Percentiles rank a stretch among this genome's conserved stretches.
phyloP scores from a whole-genome alignment of 2,797 vertebrate genomes.

The Natrix natrix region DNA sequence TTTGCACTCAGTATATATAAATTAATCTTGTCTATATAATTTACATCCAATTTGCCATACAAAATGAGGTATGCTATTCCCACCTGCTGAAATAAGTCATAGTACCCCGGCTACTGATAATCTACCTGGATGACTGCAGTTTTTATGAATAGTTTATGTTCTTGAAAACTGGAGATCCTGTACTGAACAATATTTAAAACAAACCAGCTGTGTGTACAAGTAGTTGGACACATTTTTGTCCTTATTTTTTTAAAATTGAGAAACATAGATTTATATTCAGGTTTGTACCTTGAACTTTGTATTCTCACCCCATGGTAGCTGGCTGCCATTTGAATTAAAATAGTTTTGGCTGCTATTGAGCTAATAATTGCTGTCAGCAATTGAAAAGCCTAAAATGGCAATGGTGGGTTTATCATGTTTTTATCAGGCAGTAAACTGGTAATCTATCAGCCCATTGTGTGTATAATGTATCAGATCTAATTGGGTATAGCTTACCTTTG shows the following conservation, averaged over 20 bases:
- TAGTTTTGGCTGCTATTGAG: slow-evolving; percentile 2
- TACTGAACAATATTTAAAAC: background rate
- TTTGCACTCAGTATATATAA: background rate
- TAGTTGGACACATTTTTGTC: slow-evolving; percentile 18
- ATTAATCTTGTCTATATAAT: background rate
- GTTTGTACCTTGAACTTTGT: background rate
- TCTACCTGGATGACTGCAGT: background rate
- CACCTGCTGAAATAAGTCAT: background rate
- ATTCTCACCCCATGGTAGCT: slow-evolving; percentile 24
- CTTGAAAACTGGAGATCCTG: background rate
- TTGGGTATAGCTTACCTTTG: slow-evolving; percentile 11
- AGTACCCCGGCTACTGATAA: background rate
- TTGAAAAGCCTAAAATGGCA: slow-evolving; percentile 9
- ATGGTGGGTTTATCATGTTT: slow-evolving; percentile 12
- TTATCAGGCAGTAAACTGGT: slow-evolving; percentile 4
- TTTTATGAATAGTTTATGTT: background rate
- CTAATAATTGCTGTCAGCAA: background rate
- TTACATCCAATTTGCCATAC: background rate
- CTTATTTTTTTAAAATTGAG: background rate
- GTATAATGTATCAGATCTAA: background rate
- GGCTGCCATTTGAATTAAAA: slow-evolving; percentile 19
- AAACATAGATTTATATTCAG: slow-evolving; percentile 37
- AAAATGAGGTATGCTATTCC: background rate
- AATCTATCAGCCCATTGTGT: background rate
- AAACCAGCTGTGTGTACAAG: background rate